These are phyloP conservation scores for Siderastrea radians DNA, from an alignment of 92 coral and sea anemone genomes.

Conservation along the genomic window DNA sequence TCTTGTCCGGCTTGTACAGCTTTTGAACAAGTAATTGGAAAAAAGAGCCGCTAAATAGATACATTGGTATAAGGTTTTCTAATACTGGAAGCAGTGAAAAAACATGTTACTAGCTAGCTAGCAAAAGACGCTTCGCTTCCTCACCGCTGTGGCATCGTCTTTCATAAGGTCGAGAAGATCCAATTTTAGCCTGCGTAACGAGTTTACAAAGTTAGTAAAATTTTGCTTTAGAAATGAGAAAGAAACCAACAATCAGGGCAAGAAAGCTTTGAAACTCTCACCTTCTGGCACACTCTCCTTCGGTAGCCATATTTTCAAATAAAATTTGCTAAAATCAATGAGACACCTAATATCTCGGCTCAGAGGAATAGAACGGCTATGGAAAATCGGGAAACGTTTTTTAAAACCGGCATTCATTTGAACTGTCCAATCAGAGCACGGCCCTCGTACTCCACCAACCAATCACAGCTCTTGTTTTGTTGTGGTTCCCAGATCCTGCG, in stretches of 20 bases:
- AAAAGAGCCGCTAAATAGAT: no score
- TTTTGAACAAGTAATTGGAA: no score
- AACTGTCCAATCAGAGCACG: constrained; percentile 73
- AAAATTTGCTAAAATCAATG: neutral
- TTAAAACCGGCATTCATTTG: constrained; percentile 53
- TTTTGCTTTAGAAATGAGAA: neutral
- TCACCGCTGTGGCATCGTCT: neutral
- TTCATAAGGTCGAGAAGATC: constrained; percentile 28
- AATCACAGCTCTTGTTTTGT: constrained; percentile 46
- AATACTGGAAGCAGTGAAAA: no score
- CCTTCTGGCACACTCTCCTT: constrained; percentile 10
- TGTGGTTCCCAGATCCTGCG: constrained; percentile 21
- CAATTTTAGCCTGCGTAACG: constrained; percentile 12
- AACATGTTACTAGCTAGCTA: no score
- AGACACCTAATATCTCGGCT: neutral
- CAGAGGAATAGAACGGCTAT: constrained; percentile 19
- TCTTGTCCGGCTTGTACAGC: no score
- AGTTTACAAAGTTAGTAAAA: neutral
- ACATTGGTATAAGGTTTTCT: no score
- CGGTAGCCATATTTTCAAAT: neutral
- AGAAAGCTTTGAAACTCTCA: neutral
- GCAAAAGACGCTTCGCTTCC: neutral
- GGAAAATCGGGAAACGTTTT: constrained; percentile 28
- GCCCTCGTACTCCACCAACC: constrained; percentile 33
- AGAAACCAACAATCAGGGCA: neutral